Evolutionary conservation across 2,888 invertebrate species (phyloP), one percentile per base, ranked within the genome.

Genomic region (Agrotis ipsilon): DNA sequence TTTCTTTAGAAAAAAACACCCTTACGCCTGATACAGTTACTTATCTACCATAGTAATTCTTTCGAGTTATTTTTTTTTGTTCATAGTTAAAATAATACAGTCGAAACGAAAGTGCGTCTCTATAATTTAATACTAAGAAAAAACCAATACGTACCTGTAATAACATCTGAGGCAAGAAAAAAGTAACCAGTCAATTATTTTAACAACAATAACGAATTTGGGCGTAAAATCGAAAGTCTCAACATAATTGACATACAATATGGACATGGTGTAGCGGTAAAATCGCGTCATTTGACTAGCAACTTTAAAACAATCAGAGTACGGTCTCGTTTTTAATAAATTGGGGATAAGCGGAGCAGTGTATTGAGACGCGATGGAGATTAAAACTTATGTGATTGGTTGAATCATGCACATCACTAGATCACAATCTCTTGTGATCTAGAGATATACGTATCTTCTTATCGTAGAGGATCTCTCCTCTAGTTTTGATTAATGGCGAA

Each of bases 161-260:
- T 49, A 46, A 72, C 72, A 64, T 72, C 72, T 72, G 72, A 58
- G 39, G 72, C 72, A 64, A 39, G 16, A 51, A n/a, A 72, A 72
- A 68, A 27, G 39, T 1, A 7, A 14, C 3, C 27, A 27, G 5
- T 51, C 19, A 64, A 51, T 72, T 57, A 62, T 18, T 62, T 57
- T 55, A 13, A 19, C 0, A 13, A 21, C 5, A 43, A 4, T 27
- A 49, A 19, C 24, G 9, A 4, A 43, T 32, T 46, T 21, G 18
- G 7, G 48, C n/a, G 14, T 18, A n/a, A 43, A 24, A 24, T 18
- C 24, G 1, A 9, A n/a, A 60, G 9, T 48, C 5, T 27, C 46
- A 24, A 24, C 46, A 59, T 9, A n/a, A 46, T 16, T 16, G n/a
- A 11, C 27, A 59, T 9, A 46, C 59, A 46, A 24, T 16, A n/a